Evolutionary conservation across 2,797 vertebrate species (phyloP).

Genomic region (Diplodus sargus): DNA sequence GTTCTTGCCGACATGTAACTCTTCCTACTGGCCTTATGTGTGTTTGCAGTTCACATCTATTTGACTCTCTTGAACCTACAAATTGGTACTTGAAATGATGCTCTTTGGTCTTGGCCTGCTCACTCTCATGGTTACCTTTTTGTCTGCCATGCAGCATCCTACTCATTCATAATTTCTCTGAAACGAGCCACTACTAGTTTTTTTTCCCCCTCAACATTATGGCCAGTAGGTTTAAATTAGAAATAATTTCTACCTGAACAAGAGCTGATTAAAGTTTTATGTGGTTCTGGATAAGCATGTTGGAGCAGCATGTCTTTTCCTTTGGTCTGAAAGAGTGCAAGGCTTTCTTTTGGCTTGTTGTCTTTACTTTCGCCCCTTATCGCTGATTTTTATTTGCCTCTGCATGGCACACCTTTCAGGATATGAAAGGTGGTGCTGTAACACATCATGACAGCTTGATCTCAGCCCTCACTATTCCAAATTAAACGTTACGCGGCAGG

Average conservation of each 20-base stretch:
- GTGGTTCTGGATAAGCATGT: conserved; percentile 5
- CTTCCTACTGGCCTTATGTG: conserved; percentile 56
- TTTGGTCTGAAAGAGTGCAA: conserved; percentile 28
- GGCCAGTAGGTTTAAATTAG: conserved; percentile 13
- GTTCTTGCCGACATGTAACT: conserved; percentile 41
- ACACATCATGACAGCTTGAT: conserved; percentile 12
- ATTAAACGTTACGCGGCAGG: conserved; percentile 19
- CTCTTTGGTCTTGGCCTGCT: conserved; percentile 19
- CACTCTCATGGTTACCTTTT: conserved; percentile 9
- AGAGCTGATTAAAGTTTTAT: not conserved
- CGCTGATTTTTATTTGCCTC: conserved; percentile 18
- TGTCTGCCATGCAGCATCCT: conserved; percentile 41
- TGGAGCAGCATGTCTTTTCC: conserved; percentile 16
- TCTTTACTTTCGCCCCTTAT: conserved; percentile 12
- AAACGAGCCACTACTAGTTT: conserved; percentile 12
- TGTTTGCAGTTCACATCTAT: conserved; percentile 35
- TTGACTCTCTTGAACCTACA: conserved; percentile 50
- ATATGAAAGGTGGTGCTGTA: conserved; percentile 20
- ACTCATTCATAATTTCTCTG: conserved; percentile 21
- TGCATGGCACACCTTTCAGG: conserved; percentile 32
- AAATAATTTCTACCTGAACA: conserved; percentile 3
- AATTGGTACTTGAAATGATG: conserved; percentile 38
- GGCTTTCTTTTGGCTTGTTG: conserved; percentile 30
- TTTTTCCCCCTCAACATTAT: not conserved
- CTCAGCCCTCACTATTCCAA: conserved; percentile 17